phyloP scores from a whole-genome alignment of 2,113 vertebrate species.

The Papio anubis region DNA sequence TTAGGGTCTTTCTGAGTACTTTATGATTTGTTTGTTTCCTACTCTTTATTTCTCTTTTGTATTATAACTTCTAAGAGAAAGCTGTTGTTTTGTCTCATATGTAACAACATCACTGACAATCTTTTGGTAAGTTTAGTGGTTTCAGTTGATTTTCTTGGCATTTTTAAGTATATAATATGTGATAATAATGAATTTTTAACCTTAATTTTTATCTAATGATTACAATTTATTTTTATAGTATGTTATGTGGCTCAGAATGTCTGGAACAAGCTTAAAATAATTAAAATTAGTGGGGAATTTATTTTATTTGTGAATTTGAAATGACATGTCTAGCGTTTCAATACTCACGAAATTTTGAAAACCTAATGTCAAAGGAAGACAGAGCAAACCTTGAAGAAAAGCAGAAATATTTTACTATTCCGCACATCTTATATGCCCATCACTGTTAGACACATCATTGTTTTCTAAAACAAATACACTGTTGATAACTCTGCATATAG shows the following conservation, averaged over 20 bases:
- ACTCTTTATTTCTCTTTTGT: neutral
- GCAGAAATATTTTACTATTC: neutral
- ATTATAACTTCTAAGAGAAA: slow-evolving; percentile 3
- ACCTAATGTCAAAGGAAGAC: neutral
- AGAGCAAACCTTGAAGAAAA: neutral
- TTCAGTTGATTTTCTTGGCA: neutral
- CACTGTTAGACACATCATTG: neutral
- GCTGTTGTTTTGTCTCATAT: neutral
- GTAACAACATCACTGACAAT: neutral
- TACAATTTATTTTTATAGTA: neutral
- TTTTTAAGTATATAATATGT: neutral
- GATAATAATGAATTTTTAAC: neutral
- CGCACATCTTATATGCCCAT: neutral
- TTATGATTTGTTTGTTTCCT: neutral
- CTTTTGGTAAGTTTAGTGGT: neutral
- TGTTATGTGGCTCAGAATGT: neutral
- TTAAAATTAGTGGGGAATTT: neutral
- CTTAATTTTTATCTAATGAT: neutral
- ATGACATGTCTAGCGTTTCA: neutral
- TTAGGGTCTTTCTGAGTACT: neutral
- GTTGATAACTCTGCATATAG: neutral
- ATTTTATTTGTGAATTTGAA: neutral
- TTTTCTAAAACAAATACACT: neutral
- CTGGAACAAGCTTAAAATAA: neutral
- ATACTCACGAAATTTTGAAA: neutral